Conservation (phyloP, 2,888 invertebrate species). For the Abscondita cerata region DNA sequence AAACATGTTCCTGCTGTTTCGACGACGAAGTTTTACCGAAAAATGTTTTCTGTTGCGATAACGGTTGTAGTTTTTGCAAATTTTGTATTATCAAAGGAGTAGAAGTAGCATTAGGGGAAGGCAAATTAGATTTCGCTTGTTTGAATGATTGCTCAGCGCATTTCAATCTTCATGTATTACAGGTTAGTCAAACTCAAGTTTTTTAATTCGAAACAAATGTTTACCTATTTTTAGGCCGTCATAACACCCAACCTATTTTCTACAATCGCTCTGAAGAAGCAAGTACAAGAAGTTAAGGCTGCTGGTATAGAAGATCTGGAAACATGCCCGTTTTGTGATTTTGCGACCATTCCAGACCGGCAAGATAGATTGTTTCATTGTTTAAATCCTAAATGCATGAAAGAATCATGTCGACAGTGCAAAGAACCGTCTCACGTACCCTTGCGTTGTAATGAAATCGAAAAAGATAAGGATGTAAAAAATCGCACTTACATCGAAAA, state of each 20-base stretch:
- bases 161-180: slow-evolving; percentile 52
- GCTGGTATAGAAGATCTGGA: slow-evolving; percentile 65
- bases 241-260: slow-evolving; percentile 59
- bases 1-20: slow-evolving; percentile 64
- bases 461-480: slow-evolving; percentile 57
- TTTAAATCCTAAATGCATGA: slow-evolving; percentile 64
- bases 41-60: slow-evolving; percentile 55
- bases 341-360: slow-evolving; percentile 60
- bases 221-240: slow-evolving; percentile 50
- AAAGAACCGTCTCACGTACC: slow-evolving; percentile 64
- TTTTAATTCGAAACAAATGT: background rate
- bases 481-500: slow-evolving; percentile 62
- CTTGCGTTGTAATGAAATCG: slow-evolving; percentile 59
- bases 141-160: slow-evolving; percentile 53
- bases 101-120: slow-evolving; percentile 56
- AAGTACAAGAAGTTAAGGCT: slow-evolving; percentile 61
- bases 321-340: slow-evolving; percentile 66
- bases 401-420: slow-evolving; percentile 63
- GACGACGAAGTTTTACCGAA: slow-evolving; percentile 61
- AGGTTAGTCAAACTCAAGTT: too few species aligned
- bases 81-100: slow-evolving; percentile 56
- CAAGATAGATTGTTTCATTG: slow-evolving; percentile 62
- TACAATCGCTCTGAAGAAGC: slow-evolving; percentile 59
- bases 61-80: slow-evolving; percentile 60
- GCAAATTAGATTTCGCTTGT: slow-evolving; percentile 58